These are phyloP conservation scores for Harpalus rufipes DNA, from an alignment of 2,888 invertebrate species.

Conservation along the genomic window DNA sequence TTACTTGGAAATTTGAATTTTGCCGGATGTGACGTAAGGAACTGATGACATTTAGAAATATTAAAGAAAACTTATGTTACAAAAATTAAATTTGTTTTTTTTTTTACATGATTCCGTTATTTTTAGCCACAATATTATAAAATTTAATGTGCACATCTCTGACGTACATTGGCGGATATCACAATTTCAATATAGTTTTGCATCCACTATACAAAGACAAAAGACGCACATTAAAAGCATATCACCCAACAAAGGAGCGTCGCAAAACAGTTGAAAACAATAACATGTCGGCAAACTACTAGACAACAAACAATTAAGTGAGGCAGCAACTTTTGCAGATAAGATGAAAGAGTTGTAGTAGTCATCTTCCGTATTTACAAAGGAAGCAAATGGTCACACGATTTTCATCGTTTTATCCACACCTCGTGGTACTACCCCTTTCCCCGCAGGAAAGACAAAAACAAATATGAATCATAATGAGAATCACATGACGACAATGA, in stretches of 20 bases:
- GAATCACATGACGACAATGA: neutral
- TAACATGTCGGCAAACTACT: neutral
- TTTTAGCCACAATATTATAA: no score
- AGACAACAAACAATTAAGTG: constrained; percentile 33
- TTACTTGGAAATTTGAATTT: no score
- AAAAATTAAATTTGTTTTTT: no score
- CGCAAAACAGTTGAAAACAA: constrained; percentile 36
- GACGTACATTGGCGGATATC: no score
- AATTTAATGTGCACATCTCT: no score
- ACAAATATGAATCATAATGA: neutral
- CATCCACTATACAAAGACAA: neutral
- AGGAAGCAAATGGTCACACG: constrained; percentile 34
- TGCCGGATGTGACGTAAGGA: no score
- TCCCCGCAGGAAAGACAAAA: neutral
- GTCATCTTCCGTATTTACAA: constrained; percentile 38
- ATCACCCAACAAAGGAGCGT: constrained; percentile 17
- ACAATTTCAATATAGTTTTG: neutral
- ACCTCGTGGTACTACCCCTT: neutral
- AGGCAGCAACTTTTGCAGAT: constrained; percentile 35
- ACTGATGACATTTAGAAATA: no score
- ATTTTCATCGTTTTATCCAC: neutral
- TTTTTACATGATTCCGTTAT: no score
- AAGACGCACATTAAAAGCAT: neutral
- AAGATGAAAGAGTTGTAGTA: constrained; percentile 47
- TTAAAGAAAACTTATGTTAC: no score